Percentiles rank a stretch among this genome's conserved stretches.
These are phyloP conservation scores for Hirtodrosophila trivittata DNA, from an alignment of 2,888 invertebrate species.

Conservation along the genomic window DNA sequence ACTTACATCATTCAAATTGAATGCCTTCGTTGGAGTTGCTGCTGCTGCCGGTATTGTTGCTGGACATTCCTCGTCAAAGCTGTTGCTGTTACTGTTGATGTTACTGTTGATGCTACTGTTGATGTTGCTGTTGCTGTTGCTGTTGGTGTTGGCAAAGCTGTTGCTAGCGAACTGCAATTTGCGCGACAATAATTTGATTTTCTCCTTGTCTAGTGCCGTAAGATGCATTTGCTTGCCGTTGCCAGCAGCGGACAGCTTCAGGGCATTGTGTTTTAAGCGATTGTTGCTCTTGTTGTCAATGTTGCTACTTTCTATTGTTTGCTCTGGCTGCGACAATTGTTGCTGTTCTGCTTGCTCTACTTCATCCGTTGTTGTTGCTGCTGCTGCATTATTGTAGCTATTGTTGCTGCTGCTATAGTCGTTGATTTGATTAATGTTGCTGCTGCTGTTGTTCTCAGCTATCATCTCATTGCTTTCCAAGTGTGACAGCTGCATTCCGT, in stretches of 20 bases:
- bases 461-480: slow-evolving; percentile 35
- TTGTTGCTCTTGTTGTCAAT: slow-evolving; percentile 35
- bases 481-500: slow-evolving; percentile 50
- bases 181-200: slow-evolving; percentile 29
- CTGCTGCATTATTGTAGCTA: neutral
- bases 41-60: slow-evolving; percentile 25
- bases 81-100: slow-evolving; percentile 16
- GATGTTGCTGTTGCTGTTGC: slow-evolving; percentile 32
- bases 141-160: slow-evolving; percentile 19
- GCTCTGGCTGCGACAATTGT: neutral
- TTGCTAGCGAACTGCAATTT: slow-evolving; percentile 41
- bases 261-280: slow-evolving; percentile 56
- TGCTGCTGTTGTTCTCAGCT: slow-evolving; percentile 29
- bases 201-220: slow-evolving; percentile 30
- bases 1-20: slow-evolving; percentile 76
- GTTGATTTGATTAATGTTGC: slow-evolving; percentile 7
- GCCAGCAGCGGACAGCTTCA: slow-evolving; percentile 50
- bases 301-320: slow-evolving; percentile 20
- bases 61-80: slow-evolving; percentile 9
- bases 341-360: slow-evolving; percentile 20
- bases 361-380: slow-evolving; percentile 1
- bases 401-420: slow-evolving; percentile 12
- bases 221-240: slow-evolving; percentile 34
- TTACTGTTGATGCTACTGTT: slow-evolving; percentile 28
- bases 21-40: slow-evolving; percentile 50